Conservation (phyloP, 2,113 vertebrate genomes). For the Platycercus adscitus region DNA sequence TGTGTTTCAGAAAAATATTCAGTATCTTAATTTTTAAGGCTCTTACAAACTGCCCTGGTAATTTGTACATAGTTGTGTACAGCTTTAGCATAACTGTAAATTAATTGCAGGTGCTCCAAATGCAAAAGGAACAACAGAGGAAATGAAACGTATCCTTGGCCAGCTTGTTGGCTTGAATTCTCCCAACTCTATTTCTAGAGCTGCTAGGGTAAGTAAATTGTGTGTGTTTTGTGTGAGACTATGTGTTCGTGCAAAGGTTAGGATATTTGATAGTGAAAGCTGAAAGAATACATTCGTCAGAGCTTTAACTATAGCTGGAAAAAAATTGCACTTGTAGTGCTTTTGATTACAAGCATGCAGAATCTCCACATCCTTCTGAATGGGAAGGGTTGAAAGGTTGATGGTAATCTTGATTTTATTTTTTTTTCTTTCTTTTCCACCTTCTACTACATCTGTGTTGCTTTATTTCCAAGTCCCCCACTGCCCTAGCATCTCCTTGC, state of each 20-base stretch:
- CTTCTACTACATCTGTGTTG: neutral
- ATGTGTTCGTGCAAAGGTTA: neutral
- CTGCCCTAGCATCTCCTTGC: neutral
- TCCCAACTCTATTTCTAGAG: conserved; percentile 92
- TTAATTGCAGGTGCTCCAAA: conserved; percentile 58
- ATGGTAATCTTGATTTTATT: neutral
- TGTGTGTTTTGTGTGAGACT: neutral
- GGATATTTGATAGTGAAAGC: neutral
- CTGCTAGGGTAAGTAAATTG: conserved; percentile 85
- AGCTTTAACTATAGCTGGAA: neutral
- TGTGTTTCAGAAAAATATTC: neutral
- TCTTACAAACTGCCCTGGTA: neutral
- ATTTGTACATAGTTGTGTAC: neutral
- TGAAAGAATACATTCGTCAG: neutral
- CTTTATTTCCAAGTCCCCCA: neutral
- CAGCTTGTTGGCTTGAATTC: conserved; percentile 93
- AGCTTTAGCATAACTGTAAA: neutral
- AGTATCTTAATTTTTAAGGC: neutral
- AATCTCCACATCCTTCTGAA: neutral
- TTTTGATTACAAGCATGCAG: neutral
- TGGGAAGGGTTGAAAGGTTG: neutral
- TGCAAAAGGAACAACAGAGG: conserved; percentile 73
- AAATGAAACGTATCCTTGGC: conserved; percentile 89
- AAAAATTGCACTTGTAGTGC: neutral
- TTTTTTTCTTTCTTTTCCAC: neutral